These are phyloP conservation scores for Platycnemis pennipes DNA, from an alignment of 2,888 invertebrate species.

Conservation along the genomic window DNA sequence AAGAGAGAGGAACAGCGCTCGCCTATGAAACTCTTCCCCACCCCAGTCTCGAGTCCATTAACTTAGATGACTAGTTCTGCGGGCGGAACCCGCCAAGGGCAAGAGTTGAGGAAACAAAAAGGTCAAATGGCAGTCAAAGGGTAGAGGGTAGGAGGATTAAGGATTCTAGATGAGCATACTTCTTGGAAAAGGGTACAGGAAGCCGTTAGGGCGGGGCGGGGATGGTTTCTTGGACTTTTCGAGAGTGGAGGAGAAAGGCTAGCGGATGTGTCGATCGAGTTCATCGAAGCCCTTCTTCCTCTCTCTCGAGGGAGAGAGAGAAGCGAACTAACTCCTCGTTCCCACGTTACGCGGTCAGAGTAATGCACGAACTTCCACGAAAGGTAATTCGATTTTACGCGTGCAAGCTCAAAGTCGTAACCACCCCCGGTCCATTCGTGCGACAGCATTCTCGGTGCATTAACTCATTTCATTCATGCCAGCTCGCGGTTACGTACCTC, in stretches of 20 bases:
- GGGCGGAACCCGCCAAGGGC: constrained; percentile 46
- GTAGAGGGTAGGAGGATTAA: not conserved
- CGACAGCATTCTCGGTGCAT: too few species aligned
- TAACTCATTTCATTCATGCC: too few species aligned
- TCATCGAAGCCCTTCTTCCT: too few species aligned
- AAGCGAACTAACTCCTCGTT: too few species aligned
- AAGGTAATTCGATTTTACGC: too few species aligned
- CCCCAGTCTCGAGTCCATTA: constrained; percentile 27
- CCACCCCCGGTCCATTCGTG: too few species aligned
- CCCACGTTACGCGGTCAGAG: too few species aligned
- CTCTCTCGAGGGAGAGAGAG: too few species aligned
- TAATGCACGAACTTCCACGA: too few species aligned
- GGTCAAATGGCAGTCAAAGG: constrained; percentile 34
- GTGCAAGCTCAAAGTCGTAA: too few species aligned
- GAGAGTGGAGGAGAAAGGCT: not conserved
- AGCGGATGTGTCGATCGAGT: too few species aligned
- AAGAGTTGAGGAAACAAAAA: constrained; percentile 39
- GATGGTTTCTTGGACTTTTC: not conserved
- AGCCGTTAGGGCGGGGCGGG: not conserved
- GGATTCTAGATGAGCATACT: not conserved
- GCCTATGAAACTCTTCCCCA: not conserved
- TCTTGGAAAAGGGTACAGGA: not conserved
- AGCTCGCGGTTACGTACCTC: too few species aligned
- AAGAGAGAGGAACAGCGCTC: not conserved
- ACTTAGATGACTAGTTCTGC: constrained; percentile 44